Base-by-base conservation (phyloP, 2,113 vertebrate species). In the Agapornis roseicollis region DNA sequence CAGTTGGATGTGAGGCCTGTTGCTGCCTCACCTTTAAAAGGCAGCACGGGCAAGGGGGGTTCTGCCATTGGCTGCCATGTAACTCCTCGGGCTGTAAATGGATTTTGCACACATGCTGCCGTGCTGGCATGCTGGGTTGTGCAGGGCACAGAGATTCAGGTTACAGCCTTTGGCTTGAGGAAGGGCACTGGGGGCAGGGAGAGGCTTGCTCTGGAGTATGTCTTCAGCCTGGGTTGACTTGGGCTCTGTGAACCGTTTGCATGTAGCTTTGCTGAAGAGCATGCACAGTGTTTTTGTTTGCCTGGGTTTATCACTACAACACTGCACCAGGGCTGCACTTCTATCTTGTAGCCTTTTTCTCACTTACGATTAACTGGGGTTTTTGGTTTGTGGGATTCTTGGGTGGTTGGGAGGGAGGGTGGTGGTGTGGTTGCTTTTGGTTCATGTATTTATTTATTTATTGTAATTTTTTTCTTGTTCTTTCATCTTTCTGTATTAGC, bases 11-110 rank as follows among this genome's bases (percentile, higher is more conserved):
- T 0, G 2, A 50, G 41, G 8, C 72, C 35, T 85, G 66, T 72
- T 1, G 0, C 37, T 24, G 27, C n/a, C 17, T 41, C 5, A 0
- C 33, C 85, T 73, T 37, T 24, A 18, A 80, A 64, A 69, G 8
- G 37, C 17, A 9, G 18, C 18, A 0, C 10, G 10, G 46, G 4
- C 4, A 3, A 14, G 7, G 17, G 0, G 0, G 16, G 7, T 15
- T 64, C 46, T 71, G 49, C 58, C 17, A 0, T 37, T 29, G 60
- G 7, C 35, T 69, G 85, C 73, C 0, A 0, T 18, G 35, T 46
- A 13, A 2, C 44, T 60, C n/a, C 68, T 31, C 0, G 1, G 72
- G 1, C 9, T 41, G 61, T 11, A 44, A 1, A 11, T 63, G 79
- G 70, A 28, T 66, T 66, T 58, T 53, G 28, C 27, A 13, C 1